Evolutionary conservation across 2,888 invertebrate genomes (phyloP).

Genomic region (Zele albiditarsus): DNA sequence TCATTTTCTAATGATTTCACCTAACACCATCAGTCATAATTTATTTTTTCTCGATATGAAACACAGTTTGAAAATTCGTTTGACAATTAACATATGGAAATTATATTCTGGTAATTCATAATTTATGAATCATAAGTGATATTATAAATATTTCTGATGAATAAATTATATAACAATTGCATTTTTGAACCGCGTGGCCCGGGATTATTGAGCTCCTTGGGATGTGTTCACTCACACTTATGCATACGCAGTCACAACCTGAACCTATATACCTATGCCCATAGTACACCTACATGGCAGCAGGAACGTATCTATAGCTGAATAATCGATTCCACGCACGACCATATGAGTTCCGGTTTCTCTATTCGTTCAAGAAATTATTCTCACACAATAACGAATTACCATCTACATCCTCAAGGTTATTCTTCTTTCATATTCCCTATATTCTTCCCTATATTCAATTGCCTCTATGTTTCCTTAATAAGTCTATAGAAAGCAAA

Average conservation of each 20-base stretch:
- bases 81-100: not conserved
- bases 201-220: constrained; percentile 1
- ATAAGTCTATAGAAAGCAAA: not conserved
- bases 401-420: not conserved
- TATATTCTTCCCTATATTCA: not conserved
- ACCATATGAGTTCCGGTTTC: constrained; percentile 66
- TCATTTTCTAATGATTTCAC: not conserved
- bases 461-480: not conserved
- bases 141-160: not conserved
- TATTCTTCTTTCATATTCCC: not conserved
- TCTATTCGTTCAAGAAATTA: constrained; percentile 59
- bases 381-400: not conserved
- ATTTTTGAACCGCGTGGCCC: constrained; percentile 8
- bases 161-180: not conserved
- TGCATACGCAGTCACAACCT: not conserved
- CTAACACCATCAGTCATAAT: not conserved
- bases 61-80: not conserved
- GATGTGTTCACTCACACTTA: not conserved
- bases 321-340: constrained; percentile 68
- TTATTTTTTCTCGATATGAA: no score
- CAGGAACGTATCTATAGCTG: constrained; percentile 49
- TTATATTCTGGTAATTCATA: not conserved
- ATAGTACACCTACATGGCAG: not conserved
- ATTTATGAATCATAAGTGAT: not conserved
- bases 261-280: not conserved